phyloP scores from a whole-genome alignment of 2,888 invertebrate species.

The Cactoblastis cactorum region DNA sequence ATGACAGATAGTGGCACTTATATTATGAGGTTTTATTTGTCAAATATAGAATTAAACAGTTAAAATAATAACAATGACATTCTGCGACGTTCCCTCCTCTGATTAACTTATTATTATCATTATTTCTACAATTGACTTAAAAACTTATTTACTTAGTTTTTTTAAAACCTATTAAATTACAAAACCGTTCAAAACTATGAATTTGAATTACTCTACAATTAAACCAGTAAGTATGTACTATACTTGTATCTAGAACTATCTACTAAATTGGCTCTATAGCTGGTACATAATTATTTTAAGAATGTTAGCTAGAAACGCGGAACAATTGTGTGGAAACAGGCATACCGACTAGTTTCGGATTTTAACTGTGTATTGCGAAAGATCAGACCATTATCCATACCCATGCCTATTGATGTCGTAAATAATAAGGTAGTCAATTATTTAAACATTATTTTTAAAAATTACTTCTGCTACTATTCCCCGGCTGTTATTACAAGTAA shows the following conservation, averaged over 20 bases:
- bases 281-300: slow-evolving; percentile 1
- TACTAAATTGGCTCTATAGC: not conserved
- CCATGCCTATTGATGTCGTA: not conserved
- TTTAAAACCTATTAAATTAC: too few species aligned
- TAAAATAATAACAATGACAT: too few species aligned
- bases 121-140: too few species aligned
- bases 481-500: too few species aligned
- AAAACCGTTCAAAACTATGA: not conserved
- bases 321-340: slow-evolving; percentile 3
- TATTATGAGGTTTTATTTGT: too few species aligned
- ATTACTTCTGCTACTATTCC: too few species aligned
- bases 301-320: slow-evolving; percentile 5
- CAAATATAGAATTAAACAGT: too few species aligned
- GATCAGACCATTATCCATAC: slow-evolving; percentile 2
- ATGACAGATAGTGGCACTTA: too few species aligned
- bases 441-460: too few species aligned
- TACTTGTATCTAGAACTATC: not conserved
- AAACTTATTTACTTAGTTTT: too few species aligned
- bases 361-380: not conserved
- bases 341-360: not conserved
- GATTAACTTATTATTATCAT: too few species aligned
- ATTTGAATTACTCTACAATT: not conserved
- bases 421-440: not conserved
- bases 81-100: too few species aligned
- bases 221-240: not conserved